Percentiles rank a stretch among this genome's conserved stretches.
Evolutionary conservation across 2,888 invertebrate species (phyloP).

Genomic region (Arge pagana): DNA sequence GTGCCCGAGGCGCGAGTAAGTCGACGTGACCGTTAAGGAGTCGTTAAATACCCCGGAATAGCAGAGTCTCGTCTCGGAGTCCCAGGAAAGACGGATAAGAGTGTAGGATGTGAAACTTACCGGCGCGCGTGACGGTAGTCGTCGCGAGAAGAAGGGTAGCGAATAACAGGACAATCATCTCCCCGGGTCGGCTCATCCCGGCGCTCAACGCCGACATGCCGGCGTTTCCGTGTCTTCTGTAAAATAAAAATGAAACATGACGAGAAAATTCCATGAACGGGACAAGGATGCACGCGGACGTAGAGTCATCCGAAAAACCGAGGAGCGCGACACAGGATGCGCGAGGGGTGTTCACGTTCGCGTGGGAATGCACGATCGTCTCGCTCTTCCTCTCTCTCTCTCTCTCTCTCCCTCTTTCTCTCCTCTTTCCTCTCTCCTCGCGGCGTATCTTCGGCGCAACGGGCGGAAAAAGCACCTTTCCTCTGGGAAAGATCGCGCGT

Average conservation of each 20-base stretch:
- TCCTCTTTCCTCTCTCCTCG: too few relatives aligned
- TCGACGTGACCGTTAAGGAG: slow-evolving; percentile 15
- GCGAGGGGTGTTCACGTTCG: not conserved
- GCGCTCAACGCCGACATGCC: slow-evolving; percentile 65
- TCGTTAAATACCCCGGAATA: slow-evolving; percentile 1
- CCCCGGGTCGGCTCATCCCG: slow-evolving; percentile 58
- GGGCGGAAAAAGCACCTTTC: not conserved
- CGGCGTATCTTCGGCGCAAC: too few relatives aligned
- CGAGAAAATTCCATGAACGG: too few relatives aligned
- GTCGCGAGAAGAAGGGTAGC: slow-evolving; percentile 44
- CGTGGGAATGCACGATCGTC: not conserved
- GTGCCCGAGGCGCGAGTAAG: not conserved
- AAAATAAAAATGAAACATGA: slow-evolving; percentile 42
- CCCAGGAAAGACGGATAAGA: slow-evolving; percentile 1
- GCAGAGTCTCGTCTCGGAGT: slow-evolving; percentile 5
- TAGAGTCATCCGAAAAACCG: not conserved
- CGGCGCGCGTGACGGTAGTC: slow-evolving; percentile 48
- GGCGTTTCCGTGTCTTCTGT: slow-evolving; percentile 48
- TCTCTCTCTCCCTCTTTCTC: slow-evolving; percentile 35
- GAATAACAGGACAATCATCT: slow-evolving; percentile 47
- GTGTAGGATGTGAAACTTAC: slow-evolving; percentile 44
- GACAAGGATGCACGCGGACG: not conserved
- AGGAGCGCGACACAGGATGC: not conserved
- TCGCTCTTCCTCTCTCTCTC: not conserved
- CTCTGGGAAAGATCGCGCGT: too few relatives aligned